Percentiles rank a stretch among this genome's conserved stretches.
Evolutionary conservation across 1,140 invertebrate genomes (phyloP).

Genomic region (Zaprionus inermis): DNA sequence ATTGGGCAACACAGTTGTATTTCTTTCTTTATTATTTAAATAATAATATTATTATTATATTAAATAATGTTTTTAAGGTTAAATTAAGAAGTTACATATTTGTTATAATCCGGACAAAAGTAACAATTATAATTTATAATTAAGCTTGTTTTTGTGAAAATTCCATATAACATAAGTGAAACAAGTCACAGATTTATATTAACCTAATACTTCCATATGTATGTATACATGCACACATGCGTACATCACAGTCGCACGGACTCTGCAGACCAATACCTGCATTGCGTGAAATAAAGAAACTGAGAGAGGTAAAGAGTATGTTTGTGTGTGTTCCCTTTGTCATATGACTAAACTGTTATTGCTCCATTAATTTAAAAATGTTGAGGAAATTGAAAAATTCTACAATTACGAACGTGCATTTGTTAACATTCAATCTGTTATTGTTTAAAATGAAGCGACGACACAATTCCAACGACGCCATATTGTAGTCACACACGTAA

Average conservation of each 20-base stretch:
- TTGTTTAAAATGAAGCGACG: slow-evolving; percentile 63
- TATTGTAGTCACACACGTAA: slow-evolving; percentile 63
- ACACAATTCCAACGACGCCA: slow-evolving; percentile 77
- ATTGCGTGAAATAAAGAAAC: slow-evolving; percentile 6
- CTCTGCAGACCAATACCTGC: slow-evolving; percentile 31
- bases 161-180: background rate
- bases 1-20: no score
- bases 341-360: slow-evolving; percentile 19
- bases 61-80: no score
- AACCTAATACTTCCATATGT: background rate
- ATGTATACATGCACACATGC: background rate
- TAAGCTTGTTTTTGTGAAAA: no score
- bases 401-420: slow-evolving; percentile 39
- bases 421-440: slow-evolving; percentile 46
- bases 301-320: background rate
- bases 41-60: no score
- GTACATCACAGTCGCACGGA: background rate
- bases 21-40: no score
- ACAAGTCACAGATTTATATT: background rate
- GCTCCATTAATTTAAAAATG: slow-evolving; percentile 19
- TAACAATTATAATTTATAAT: no score
- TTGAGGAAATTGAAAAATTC: slow-evolving; percentile 29
- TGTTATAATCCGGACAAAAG: no score
- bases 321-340: background rate
- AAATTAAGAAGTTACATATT: no score